phyloP scores from a whole-genome alignment of 2,113 vertebrate genomes.

The Pseudorasbora parva region DNA sequence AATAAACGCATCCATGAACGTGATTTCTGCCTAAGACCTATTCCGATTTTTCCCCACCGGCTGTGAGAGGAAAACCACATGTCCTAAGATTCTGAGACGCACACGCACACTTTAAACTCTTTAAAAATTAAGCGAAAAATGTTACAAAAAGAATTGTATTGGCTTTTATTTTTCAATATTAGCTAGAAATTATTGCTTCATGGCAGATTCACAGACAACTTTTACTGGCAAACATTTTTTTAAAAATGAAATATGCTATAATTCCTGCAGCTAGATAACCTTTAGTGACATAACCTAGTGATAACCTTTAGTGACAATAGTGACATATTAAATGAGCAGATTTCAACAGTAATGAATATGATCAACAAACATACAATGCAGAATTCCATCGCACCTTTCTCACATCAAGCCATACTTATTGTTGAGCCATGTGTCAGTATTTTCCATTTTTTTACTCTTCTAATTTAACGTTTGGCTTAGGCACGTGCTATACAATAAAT shows the following conservation, averaged over 20 bases:
- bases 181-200: neutral
- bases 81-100: too few relatives aligned
- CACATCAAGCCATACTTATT: neutral
- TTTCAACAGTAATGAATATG: neutral
- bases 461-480: slow-evolving; percentile 14
- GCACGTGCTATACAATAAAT: slow-evolving; percentile 5
- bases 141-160: too few relatives aligned
- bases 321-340: neutral
- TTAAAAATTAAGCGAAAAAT: too few relatives aligned
- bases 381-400: neutral
- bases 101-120: too few relatives aligned
- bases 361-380: neutral
- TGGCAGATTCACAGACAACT: too few relatives aligned
- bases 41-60: too few relatives aligned
- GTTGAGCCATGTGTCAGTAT: neutral
- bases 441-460: neutral
- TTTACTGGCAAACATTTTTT: too few relatives aligned
- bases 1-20: too few relatives aligned
- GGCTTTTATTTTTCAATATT: neutral
- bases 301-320: neutral
- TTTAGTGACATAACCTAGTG: neutral
- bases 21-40: too few relatives aligned
- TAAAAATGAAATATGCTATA: neutral
- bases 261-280: neutral
- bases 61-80: too few relatives aligned